Conservation (phyloP, 2,113 vertebrate species). For the Damaliscus lunatus region DNA sequence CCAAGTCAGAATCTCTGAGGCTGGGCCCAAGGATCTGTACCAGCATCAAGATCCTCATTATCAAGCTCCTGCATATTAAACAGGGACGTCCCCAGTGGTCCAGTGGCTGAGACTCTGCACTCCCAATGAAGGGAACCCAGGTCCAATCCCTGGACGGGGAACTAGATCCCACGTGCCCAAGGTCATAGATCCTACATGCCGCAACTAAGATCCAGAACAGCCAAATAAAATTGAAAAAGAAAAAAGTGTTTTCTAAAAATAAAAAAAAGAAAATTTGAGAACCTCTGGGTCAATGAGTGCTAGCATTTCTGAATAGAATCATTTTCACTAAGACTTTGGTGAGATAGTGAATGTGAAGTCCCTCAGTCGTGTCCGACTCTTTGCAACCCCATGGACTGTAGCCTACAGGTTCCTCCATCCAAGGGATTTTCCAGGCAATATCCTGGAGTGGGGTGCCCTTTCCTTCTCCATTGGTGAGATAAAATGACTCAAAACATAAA, state of each 20-base stretch:
- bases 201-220: not conserved
- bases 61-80: not conserved
- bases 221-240: not conserved
- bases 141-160: not conserved
- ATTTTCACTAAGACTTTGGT: not conserved
- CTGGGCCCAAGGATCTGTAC: not conserved
- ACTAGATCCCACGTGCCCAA: not conserved
- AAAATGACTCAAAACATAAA: slow-evolving; percentile 22
- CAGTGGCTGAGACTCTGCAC: not conserved
- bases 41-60: not conserved
- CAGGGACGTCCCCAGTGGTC: not conserved
- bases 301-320: not conserved
- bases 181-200: not conserved
- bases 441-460: no score
- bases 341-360: not conserved
- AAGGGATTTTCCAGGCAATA: no score
- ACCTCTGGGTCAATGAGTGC: not conserved
- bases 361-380: no score
- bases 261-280: not conserved
- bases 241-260: not conserved
- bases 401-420: no score
- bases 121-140: not conserved
- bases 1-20: not conserved
- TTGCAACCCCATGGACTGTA: no score
- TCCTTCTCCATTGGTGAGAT: not conserved